Evolutionary conservation across 2,797 vertebrate genomes (phyloP).

Genomic region (Falco peregrinus): DNA sequence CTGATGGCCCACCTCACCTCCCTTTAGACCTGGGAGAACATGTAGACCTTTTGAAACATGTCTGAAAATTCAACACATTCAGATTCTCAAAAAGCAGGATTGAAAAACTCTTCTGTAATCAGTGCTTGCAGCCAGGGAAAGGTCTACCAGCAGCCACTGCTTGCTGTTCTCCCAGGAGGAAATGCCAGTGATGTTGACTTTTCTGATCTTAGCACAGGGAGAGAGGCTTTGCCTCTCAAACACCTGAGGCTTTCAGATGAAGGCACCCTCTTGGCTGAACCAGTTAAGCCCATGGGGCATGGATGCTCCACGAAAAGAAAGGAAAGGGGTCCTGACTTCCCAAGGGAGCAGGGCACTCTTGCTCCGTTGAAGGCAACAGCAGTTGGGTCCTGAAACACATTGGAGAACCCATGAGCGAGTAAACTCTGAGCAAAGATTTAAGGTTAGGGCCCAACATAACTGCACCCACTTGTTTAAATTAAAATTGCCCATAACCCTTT

Average conservation of each 20-base stretch:
- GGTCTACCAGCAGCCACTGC: neutral
- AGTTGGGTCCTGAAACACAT: neutral
- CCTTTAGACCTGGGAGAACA: neutral
- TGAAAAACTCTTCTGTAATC: neutral
- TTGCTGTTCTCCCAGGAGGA: neutral
- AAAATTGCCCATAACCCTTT: conserved; percentile 50
- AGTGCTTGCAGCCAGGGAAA: neutral
- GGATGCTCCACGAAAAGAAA: neutral
- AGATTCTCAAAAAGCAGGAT: neutral
- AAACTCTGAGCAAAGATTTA: conserved; percentile 9
- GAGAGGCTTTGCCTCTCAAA: neutral
- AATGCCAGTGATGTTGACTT: neutral
- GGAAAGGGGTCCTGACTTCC: fast-evolving
- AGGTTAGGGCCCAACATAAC: neutral
- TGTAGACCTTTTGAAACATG: neutral
- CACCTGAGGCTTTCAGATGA: neutral
- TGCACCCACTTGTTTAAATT: conserved; percentile 59
- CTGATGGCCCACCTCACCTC: neutral
- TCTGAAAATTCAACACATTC: neutral
- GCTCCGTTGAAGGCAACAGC: neutral
- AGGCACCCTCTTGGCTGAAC: neutral
- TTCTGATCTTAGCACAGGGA: neutral
- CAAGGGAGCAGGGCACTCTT: neutral
- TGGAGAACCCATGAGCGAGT: neutral
- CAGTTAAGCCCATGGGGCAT: neutral